Base-by-base conservation (phyloP, 2,113 vertebrate species). In the Gracilinanus agilis region DNA sequence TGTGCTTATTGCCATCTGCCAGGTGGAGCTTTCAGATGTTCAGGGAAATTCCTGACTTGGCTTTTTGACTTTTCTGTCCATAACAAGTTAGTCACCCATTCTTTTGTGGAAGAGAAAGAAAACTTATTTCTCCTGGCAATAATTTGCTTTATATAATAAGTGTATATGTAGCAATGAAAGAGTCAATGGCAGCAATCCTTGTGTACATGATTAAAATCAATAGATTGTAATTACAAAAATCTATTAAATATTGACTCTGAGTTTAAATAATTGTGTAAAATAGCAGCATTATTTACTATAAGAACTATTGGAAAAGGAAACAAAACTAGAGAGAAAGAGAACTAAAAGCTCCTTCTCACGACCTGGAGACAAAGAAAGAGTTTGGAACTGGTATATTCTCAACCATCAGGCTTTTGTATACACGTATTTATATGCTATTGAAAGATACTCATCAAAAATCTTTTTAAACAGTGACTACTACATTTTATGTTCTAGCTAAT, bases 31-130 rank as follows among this genome's bases (percentile, higher is more conserved):
- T 83, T 83, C n/a, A 21, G 34, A 40, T 34, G 67, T 83, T 83
- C 40, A 2, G 5, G 16, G n/a, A 83, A 83, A 83, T 83, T 83
- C 19, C 34, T 83, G 34, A 6, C 61, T 75, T 75, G 27, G 13
- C 29, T 61, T 75, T 75, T 67, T n/a, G 34, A 75, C 13, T n/a
- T n/a, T 54, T 13, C 2, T 0, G 29, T 11, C 25, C 23, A 25
- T n/a, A 24, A 34, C 83, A 13, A 0, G 25, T 83, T 0, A 3
- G 21, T 9, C 0, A 0, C 3, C 19, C 4, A 54, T 23, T 40
- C 44, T 44, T 16, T 90, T 27, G 2, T 1, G 40, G 27, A 58
- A 54, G 55, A 89, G 25, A 44, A 29, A 3, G 21, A 83, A 83
- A 40, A n/a, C 16, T 40, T 49, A 10, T 53, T n/a, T 91, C 11